Percentiles rank a stretch among this genome's conserved stretches.
Evolutionary conservation across 2,888 invertebrate species (phyloP).

Genomic region (Macrophya annulata): DNA sequence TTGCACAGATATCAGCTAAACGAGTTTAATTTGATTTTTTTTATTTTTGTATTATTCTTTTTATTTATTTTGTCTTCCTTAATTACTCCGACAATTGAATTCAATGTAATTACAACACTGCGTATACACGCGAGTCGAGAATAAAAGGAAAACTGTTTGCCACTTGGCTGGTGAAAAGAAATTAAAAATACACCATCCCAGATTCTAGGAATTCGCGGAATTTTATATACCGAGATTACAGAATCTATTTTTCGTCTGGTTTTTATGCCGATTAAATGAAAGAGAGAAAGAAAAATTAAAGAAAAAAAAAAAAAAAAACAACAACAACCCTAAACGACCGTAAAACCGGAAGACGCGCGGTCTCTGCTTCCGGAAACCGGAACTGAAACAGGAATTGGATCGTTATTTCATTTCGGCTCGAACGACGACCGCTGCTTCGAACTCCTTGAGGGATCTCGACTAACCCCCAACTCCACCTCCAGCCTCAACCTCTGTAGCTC

Average conservation of each 20-base stretch:
- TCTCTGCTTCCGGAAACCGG: constrained; percentile 50
- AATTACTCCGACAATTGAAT: constrained; percentile 39
- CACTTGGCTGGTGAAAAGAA: neutral
- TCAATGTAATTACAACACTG: constrained; percentile 10
- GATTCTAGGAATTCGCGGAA: neutral
- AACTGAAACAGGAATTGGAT: constrained; percentile 53
- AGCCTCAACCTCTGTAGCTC: constrained; percentile 3
- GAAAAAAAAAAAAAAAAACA: neutral
- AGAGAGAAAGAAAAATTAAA: neutral
- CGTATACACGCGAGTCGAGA: neutral
- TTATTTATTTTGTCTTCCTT: neutral
- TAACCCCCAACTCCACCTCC: neutral
- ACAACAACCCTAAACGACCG: constrained; percentile 19
- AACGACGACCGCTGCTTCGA: constrained; percentile 40
- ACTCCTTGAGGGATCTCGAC: constrained; percentile 38
- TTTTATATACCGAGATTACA: neutral
- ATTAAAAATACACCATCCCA: constrained; percentile 13
- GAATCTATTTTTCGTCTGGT: constrained; percentile 3
- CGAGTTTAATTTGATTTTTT: constrained; percentile 1
- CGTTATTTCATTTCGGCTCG: constrained; percentile 50
- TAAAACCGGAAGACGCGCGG: constrained; percentile 47
- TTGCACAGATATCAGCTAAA: neutral
- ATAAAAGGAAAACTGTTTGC: constrained; percentile 3
- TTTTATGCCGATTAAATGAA: neutral
- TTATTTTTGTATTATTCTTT: neutral